Evolutionary conservation across 2,888 invertebrate species (phyloP), one percentile per base, ranked within the genome.

Genomic region (Melinaea marsaeus): DNA sequence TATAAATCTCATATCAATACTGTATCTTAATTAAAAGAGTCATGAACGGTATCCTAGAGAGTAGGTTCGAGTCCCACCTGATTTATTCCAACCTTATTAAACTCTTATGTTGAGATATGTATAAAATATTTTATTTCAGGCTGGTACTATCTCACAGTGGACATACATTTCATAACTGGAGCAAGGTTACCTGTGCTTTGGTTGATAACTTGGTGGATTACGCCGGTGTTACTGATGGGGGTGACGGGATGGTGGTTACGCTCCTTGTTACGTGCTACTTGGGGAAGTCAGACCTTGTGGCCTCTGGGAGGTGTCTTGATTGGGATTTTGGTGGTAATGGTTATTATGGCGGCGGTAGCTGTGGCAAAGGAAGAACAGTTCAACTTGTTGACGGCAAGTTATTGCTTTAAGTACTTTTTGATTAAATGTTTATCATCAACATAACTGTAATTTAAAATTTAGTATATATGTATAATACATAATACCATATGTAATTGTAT

Each of bases 341-440:
- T 86, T 3, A 73, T 89, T 4, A 76, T 86, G 71, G 89, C 89
- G 4, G 84, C 79, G 1, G 75, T 89, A 2, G 86, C 88, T 60
- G 90, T 90, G 1, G 87, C 84, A 0, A 90, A 89, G 61, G 90
- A 90, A 64, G 90, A 90, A 64, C 90, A 90, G 64, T 90, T 82
- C 74, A 90, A 90, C 78, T 81, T 90, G 33, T 68, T 83, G 47
- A 76, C 88, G 58, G 90, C 90, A 57, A 80, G 85, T 79, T 2
- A 51, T 7, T 2, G 32, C 9, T 22, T 51, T 51, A 51, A 48
- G 4, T 6, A 13, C 9, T 11, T 42, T 9, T 9, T 9, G 7
- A 2, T 9, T 0, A 42, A 3, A 42, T 11, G 9, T 3, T 42
- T 42, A 6, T 42, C 3, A 42, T 0, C 9, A 42, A 9, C 42